Evolutionary conservation across 2,797 vertebrate species (phyloP).

Genomic region (Eospalax fontanierii): DNA sequence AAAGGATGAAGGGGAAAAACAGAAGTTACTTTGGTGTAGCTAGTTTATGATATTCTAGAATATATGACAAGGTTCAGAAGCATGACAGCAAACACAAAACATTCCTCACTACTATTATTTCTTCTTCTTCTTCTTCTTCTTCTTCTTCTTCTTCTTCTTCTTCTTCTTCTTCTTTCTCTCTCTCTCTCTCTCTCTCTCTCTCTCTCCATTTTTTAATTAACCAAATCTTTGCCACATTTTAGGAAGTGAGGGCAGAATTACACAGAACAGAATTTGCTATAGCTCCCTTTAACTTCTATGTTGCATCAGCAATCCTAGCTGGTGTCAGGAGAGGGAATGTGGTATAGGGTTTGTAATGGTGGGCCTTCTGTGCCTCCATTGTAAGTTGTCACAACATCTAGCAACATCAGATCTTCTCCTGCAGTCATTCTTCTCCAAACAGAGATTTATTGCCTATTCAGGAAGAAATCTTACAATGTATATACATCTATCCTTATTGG

Average conservation of each 20-base stretch:
- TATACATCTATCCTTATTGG: not conserved
- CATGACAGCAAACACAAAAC: not conserved
- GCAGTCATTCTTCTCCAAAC: not conserved
- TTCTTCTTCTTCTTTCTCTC: not conserved
- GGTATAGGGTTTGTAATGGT: not conserved
- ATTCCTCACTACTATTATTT: not conserved
- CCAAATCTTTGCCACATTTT: not conserved
- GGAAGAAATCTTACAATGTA: not conserved
- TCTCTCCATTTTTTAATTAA: slow-evolving; percentile 33
- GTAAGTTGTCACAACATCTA: not conserved
- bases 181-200: not conserved
- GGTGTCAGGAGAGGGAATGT: not conserved
- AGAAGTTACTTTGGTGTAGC: not conserved
- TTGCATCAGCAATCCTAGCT: not conserved
- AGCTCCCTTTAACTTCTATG: not conserved
- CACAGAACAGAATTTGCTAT: not conserved
- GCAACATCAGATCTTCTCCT: not conserved
- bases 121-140: not conserved
- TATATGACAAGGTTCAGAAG: not conserved
- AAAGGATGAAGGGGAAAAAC: not conserved
- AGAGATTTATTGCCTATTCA: not conserved
- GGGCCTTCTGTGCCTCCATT: not conserved
- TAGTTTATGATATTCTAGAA: slow-evolving; percentile 20
- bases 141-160: not conserved
- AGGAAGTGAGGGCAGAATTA: not conserved